Evolutionary conservation across 1,140 invertebrate genomes (phyloP).

Genomic region (Penaeus vannamei): DNA sequence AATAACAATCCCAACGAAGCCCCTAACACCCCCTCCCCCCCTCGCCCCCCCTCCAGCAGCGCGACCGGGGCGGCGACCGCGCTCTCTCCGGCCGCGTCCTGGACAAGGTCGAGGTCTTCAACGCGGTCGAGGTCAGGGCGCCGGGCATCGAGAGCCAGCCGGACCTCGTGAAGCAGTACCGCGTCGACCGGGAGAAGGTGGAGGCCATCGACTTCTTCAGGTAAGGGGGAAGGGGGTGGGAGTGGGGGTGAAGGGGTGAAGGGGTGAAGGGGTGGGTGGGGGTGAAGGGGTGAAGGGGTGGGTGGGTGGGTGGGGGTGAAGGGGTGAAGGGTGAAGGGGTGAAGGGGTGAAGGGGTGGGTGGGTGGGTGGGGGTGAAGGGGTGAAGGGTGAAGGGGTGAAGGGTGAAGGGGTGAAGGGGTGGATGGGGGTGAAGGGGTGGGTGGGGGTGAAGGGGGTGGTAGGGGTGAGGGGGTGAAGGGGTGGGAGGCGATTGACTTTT

Average conservation of each 20-base stretch:
- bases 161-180: slow-evolving; percentile 66
- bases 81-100: slow-evolving; percentile 75
- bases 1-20: too few species aligned
- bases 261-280: neutral
- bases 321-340: too few species aligned
- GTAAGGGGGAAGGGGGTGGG: slow-evolving; percentile 27
- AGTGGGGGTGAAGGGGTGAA: neutral
- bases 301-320: too few species aligned
- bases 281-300: neutral
- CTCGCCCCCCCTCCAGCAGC: neutral
- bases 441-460: too few species aligned
- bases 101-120: slow-evolving; percentile 82
- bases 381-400: too few species aligned
- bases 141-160: slow-evolving; percentile 78
- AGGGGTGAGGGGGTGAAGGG: too few species aligned
- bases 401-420: too few species aligned
- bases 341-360: too few species aligned
- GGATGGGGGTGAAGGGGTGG: too few species aligned
- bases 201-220: slow-evolving; percentile 60
- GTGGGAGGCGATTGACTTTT: slow-evolving; percentile 56
- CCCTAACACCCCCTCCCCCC: too few species aligned
- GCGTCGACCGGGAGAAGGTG: slow-evolving; percentile 57
- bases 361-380: too few species aligned
- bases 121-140: slow-evolving; percentile 83
- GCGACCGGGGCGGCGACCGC: neutral